Evolutionary conservation across 2,888 invertebrate genomes (phyloP), one percentile per base, ranked within the genome.

Genomic region (Oscheius sp.): DNA sequence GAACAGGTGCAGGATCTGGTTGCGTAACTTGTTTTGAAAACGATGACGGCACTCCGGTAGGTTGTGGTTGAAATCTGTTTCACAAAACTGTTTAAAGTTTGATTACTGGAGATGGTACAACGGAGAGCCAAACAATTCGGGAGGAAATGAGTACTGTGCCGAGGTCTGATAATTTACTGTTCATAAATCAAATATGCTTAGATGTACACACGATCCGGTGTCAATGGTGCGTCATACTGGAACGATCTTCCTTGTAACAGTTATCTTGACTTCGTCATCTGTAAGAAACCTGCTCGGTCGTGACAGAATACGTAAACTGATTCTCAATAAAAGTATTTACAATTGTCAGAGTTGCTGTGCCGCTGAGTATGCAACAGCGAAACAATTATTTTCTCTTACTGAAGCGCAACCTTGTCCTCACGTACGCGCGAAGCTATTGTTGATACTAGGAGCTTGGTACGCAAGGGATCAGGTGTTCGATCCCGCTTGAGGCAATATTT

Each of bases 31-130:
- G 37, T 35, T 60, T 53, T 11, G 29, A 29, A 53, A 53, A 53
- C 53, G 53, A 60, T 21, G 60, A 60, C 10, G 37, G 60, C 32
- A 60, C 60, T 33, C 60, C 60, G 60, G 60, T 60, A 35, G 9
- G n/a, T 10, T 10, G 2, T 32, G 7, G 29, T 29, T 21, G 21
- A 21, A 21, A 13, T 57, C 21, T 57, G 9, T 57, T 4, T 35
- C n/a, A 33, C 2, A 35, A 11, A 35, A 60, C 9, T 35, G 37
- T 11, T 53, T 53, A 7, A 10, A 60, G 60, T n/a, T 60, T 7
- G 60, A 60, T 11, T 60, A 35, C 37, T 10, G n/a, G 21, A 29
- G 35, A n/a, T 60, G 60, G 60, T 1, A 35, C 10, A 11, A 11
- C 7, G 37, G 60, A 60, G 60, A 60, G 37, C 60, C 60, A 10